phyloP scores from a whole-genome alignment of 92 coral and sea anemone species.

The Zoanthus sansibaricus region DNA sequence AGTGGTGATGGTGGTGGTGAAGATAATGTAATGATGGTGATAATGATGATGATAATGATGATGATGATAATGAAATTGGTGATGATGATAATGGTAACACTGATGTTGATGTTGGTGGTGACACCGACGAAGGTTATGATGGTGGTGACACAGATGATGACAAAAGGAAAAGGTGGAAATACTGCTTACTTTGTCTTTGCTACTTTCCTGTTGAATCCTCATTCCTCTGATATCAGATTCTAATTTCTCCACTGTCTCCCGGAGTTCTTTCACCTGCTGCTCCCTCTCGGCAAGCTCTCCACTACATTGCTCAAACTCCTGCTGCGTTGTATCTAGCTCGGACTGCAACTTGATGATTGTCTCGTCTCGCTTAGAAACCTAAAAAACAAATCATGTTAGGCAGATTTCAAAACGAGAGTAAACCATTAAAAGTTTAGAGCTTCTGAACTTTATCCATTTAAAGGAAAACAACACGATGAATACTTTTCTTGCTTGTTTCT shows the following conservation, averaged over 20 bases:
- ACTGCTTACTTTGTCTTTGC: slow-evolving; percentile 70
- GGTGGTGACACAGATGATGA: neutral
- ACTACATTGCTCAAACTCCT: slow-evolving; percentile 85
- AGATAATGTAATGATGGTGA: neutral
- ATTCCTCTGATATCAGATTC: slow-evolving; percentile 70
- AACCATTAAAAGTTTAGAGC: too few species aligned
- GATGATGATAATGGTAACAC: neutral
- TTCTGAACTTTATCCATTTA: too few species aligned
- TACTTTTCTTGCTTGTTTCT: too few species aligned
- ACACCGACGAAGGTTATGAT: neutral
- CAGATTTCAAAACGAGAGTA: neutral
- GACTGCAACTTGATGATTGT: slow-evolving; percentile 88
- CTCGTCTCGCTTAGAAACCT: slow-evolving; percentile 98
- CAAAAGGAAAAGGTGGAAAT: neutral
- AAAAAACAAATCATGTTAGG: neutral
- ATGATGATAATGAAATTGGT: neutral
- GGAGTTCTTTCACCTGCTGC: slow-evolving; percentile 71
- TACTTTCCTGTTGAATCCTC: slow-evolving; percentile 67
- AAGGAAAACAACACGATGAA: too few species aligned
- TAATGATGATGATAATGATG: neutral
- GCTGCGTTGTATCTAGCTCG: slow-evolving; percentile 91
- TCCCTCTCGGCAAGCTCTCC: slow-evolving; percentile 79
- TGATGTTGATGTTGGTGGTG: neutral
- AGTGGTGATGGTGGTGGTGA: too few species aligned
- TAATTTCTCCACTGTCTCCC: slow-evolving; percentile 58